Evolutionary conservation across 2,797 vertebrate genomes (phyloP).

Genomic region (Scarus forsteni): DNA sequence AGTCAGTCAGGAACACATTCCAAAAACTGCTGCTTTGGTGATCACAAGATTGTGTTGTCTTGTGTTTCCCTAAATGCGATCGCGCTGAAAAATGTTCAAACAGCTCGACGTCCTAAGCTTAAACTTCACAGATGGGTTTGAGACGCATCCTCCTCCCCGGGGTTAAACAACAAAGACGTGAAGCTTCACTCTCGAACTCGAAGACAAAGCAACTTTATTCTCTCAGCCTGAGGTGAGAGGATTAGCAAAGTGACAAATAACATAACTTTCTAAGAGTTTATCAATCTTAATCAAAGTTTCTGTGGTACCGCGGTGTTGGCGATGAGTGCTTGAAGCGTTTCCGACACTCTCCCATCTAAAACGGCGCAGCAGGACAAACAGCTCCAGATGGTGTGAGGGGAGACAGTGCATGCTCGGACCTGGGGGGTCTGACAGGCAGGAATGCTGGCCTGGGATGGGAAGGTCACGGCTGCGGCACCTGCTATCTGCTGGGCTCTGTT

Average conservation of each 20-base stretch:
- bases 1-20: too few relatives aligned
- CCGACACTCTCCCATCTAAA: constrained; percentile 58
- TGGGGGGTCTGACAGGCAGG: constrained; percentile 72
- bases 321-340: constrained; percentile 68
- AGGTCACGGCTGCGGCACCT: constrained; percentile 72
- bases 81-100: background rate
- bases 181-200: background rate
- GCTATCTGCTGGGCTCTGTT: constrained; percentile 72
- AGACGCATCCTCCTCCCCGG: constrained; percentile 31
- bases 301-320: constrained; percentile 45
- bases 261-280: constrained; percentile 47
- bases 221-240: constrained; percentile 63
- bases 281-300: constrained; percentile 47
- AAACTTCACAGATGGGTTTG: constrained; percentile 5
- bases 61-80: too few relatives aligned
- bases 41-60: too few relatives aligned
- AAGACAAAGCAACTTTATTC: constrained; percentile 17
- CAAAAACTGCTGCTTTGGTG: too few relatives aligned
- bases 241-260: constrained; percentile 59
- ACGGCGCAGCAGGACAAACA: constrained; percentile 58
- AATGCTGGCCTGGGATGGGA: constrained; percentile 73
- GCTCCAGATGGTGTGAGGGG: constrained; percentile 78
- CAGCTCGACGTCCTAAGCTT: background rate
- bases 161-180: constrained; percentile 27
- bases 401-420: constrained; percentile 65